Evolutionary conservation across 2,797 vertebrate genomes (phyloP).

Genomic region (Tenualosa thibaudeaui): DNA sequence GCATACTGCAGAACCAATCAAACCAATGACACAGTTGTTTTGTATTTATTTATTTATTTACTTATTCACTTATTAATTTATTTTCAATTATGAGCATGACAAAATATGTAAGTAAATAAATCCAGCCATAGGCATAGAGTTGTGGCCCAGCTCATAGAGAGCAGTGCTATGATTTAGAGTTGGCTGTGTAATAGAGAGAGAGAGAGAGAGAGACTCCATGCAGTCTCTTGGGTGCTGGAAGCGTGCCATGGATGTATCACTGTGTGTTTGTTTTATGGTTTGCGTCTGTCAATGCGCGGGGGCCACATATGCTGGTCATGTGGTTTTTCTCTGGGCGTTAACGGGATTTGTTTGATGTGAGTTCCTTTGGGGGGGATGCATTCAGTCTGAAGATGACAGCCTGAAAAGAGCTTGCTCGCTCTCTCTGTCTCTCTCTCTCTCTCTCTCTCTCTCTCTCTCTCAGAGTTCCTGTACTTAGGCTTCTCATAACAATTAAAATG

Average conservation of each 20-base stretch:
- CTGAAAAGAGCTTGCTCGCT: background rate
- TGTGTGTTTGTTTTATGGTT: conserved; percentile 39
- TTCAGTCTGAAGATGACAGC: conserved; percentile 9
- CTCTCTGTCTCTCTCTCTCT: background rate
- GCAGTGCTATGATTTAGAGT: conserved; percentile 6
- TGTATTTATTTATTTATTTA: too few relatives aligned
- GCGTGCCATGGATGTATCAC: conserved; percentile 20
- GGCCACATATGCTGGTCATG: conserved; percentile 45
- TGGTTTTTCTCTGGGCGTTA: conserved; percentile 42
- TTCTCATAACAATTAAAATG: conserved; percentile 11
- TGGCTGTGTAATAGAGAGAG: conserved; percentile 1
- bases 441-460: background rate
- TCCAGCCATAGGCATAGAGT: background rate
- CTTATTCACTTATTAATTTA: background rate
- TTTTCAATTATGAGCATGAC: background rate
- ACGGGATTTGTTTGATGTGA: conserved; percentile 40
- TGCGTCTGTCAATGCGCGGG: conserved; percentile 34
- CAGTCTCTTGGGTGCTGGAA: conserved; percentile 17
- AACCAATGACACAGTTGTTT: background rate
- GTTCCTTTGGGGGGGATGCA: conserved; percentile 10
- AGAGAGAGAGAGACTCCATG: background rate
- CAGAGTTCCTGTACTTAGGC: background rate
- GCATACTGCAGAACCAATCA: background rate
- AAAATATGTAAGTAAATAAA: background rate
- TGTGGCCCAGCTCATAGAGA: background rate